Percentiles rank a stretch among this genome's conserved stretches.
Evolutionary conservation across 2,888 invertebrate genomes (phyloP).

Genomic region (Drosophila nigricruria): DNA sequence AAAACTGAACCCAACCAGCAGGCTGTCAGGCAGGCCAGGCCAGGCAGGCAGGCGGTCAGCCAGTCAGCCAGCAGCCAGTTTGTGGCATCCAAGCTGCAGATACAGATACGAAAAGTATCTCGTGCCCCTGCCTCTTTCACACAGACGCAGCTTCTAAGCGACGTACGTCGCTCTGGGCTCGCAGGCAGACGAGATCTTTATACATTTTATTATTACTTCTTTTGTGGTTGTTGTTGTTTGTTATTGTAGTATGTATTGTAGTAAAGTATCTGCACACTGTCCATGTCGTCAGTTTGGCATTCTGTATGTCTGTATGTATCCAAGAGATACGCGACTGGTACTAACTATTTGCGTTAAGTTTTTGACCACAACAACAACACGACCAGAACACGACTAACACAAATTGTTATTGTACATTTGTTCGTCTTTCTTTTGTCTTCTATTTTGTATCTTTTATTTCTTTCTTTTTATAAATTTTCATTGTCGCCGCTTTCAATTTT

Average conservation of each 20-base stretch:
- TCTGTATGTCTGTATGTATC: slow-evolving; percentile 14
- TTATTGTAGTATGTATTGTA: slow-evolving; percentile 44
- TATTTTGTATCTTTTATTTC: neutral
- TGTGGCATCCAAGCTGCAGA: slow-evolving; percentile 50
- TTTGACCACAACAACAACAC: slow-evolving; percentile 28
- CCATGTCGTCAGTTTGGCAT: slow-evolving; percentile 36
- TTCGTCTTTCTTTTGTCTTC: neutral
- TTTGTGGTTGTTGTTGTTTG: slow-evolving; percentile 30
- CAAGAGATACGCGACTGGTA: slow-evolving; percentile 40
- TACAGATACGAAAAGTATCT: slow-evolving; percentile 37
- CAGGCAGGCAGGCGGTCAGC: slow-evolving; percentile 11
- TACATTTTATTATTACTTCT: slow-evolving; percentile 46
- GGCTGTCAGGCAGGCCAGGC: slow-evolving; percentile 22
- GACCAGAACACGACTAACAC: slow-evolving; percentile 16
- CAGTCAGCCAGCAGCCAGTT: slow-evolving; percentile 43
- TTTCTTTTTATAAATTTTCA: neutral
- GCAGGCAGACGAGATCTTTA: slow-evolving; percentile 51
- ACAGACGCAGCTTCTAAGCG: slow-evolving; percentile 36
- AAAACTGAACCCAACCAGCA: slow-evolving; percentile 35
- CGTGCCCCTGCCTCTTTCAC: slow-evolving; percentile 3
- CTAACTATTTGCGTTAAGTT: slow-evolving; percentile 35
- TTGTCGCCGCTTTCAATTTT: slow-evolving; percentile 26
- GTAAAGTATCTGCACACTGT: slow-evolving; percentile 49
- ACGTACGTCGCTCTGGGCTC: slow-evolving; percentile 13
- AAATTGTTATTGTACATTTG: slow-evolving; percentile 18